Evolutionary conservation across 2,888 invertebrate species (phyloP), one percentile per base, ranked within the genome.

Genomic region (Volucella inanis): DNA sequence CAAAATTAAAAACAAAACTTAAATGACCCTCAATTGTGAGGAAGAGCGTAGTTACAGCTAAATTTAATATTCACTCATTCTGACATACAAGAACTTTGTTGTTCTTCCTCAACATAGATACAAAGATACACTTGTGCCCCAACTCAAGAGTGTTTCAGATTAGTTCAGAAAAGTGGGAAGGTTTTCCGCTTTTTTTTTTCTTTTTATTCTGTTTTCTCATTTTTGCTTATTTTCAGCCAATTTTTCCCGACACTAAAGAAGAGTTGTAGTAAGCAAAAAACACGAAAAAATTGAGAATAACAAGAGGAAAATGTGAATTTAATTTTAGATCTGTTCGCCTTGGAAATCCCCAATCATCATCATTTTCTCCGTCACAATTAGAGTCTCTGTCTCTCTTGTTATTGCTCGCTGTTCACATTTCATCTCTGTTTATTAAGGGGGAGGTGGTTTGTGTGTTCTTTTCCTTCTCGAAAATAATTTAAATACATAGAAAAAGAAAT

Each of bases 261-360:
- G n/a, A 22, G 22, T 43, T 10, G 4, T 12, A 39, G 18, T 18
- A 22, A 22, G 15, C 22, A 49, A 78, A 38, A 18, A 57, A 78
- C 41, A 45, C 41, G 12, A 47, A 49, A 57, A 39, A 47, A 31
- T n/a, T 10, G 31, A 12, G 10, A 55, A 68, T 61, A 15, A 55
- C 52, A 67, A 45, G 45, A 39, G 57, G 50, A 78, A 74, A 78
- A 64, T 64, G 65, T 52, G 41, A 52, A 62, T 84, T 75, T 84
- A 84, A 79, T 62, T 84, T 79, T 79, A 84, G 83, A 72, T 68
- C 59, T 52, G 72, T 70, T 84, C 70, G 74, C 79, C 83, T 84
- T 84, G 83, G 83, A 84, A 84, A 79, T 84, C 59, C 83, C 83
- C 83, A 84, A 84, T 74, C 78, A 84, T 84, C 83, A 84, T 84